These are phyloP conservation scores for Melieria omissa DNA, from an alignment of 2,888 invertebrate species.

Conservation along the genomic window DNA sequence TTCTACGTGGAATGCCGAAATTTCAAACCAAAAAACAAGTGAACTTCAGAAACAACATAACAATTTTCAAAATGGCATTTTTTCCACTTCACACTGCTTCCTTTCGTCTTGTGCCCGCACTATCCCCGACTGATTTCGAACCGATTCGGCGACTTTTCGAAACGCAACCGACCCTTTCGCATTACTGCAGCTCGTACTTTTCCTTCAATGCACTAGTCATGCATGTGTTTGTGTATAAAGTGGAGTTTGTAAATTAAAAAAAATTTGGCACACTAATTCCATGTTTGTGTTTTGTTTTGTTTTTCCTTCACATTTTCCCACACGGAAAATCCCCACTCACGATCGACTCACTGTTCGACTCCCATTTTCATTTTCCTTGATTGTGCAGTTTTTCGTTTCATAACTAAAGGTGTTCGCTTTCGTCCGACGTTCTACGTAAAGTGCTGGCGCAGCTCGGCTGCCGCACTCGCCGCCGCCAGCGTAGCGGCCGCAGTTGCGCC, in stretches of 20 bases:
- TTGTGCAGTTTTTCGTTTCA: neutral
- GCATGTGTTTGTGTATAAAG: conserved; percentile 1
- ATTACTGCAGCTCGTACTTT: conserved; percentile 38
- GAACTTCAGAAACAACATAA: conserved; percentile 49
- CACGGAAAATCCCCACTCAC: neutral
- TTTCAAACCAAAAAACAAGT: conserved; percentile 34
- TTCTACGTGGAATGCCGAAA: conserved; percentile 50
- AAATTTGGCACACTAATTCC: conserved; percentile 65
- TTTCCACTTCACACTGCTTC: conserved; percentile 41
- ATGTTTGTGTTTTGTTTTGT: conserved; percentile 48
- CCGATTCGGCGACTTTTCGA: conserved; percentile 37
- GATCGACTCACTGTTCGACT: neutral
- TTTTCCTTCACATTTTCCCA: conserved; percentile 1
- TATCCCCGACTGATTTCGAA: conserved; percentile 33
- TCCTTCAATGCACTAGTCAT: neutral
- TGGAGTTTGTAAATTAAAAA: conserved; percentile 32
- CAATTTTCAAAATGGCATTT: conserved; percentile 58
- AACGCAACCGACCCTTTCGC: conserved; percentile 37
- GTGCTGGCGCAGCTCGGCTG: conserved; percentile 61
- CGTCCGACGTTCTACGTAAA: conserved; percentile 52
- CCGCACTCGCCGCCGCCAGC: conserved; percentile 44
- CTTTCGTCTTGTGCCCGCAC: conserved; percentile 39
- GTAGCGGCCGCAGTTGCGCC: conserved; percentile 42
- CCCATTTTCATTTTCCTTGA: conserved; percentile 12
- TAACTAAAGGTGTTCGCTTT: neutral